Percentiles rank a stretch among this genome's conserved stretches.
These are phyloP conservation scores for Noctua fimbriata DNA, from an alignment of 2,888 invertebrate species.

Conservation along the genomic window DNA sequence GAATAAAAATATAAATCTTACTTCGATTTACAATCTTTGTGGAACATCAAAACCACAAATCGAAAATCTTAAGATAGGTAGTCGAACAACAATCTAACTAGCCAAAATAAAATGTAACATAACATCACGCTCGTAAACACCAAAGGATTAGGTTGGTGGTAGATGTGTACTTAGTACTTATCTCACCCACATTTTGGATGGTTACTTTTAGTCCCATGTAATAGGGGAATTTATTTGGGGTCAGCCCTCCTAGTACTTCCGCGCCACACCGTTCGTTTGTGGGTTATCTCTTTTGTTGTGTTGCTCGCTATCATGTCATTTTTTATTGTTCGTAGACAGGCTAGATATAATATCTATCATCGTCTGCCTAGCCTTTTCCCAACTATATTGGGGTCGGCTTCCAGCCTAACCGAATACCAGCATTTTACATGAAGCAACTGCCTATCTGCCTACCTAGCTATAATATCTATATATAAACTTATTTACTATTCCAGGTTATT, in stretches of 20 bases:
- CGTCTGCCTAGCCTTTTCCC: too few species aligned
- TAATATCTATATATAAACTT: background rate
- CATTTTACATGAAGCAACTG: too few species aligned
- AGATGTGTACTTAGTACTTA: background rate
- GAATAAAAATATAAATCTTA: too few species aligned
- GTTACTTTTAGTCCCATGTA: too few species aligned
- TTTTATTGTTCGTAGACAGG: background rate
- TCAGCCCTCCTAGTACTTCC: background rate
- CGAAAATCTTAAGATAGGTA: background rate
- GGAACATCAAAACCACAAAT: background rate
- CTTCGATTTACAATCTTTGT: too few species aligned
- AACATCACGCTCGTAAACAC: background rate
- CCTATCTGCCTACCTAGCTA: too few species aligned
- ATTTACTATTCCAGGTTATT: slow-evolving; percentile 76
- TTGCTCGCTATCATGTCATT: background rate
- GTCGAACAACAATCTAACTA: too few species aligned
- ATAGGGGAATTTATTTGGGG: background rate
- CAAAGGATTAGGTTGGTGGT: background rate
- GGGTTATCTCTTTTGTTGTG: background rate
- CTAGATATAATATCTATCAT: too few species aligned
- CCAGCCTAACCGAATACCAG: too few species aligned
- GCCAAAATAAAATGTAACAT: background rate
- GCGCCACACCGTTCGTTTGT: background rate
- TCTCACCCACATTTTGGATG: too few species aligned
- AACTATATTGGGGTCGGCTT: too few species aligned